These are phyloP conservation scores for Euphydryas editha DNA, from an alignment of 2,888 invertebrate genomes.

Conservation along the genomic window DNA sequence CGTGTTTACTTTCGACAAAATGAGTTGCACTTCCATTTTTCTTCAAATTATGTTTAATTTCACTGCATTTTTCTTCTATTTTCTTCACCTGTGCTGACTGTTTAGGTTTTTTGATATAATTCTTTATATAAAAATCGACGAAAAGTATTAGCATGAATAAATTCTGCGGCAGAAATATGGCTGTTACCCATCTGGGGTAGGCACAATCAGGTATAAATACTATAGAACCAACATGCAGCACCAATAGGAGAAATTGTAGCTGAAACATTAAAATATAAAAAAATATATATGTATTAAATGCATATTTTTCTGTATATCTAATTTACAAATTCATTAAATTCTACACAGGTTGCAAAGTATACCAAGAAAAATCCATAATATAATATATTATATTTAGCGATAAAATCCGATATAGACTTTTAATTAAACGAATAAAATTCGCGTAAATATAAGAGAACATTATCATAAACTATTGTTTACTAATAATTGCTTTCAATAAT, in stretches of 20 bases:
- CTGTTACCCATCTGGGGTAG: conserved; percentile 82
- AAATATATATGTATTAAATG: too few species aligned
- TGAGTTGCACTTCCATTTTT: background rate
- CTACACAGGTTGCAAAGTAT: too few species aligned
- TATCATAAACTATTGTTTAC: too few species aligned
- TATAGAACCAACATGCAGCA: conserved; percentile 79
- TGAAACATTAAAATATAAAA: conserved; percentile 55
- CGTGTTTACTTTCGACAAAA: too few species aligned
- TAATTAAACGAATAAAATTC: too few species aligned
- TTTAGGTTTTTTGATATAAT: conserved; percentile 77
- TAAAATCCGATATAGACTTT: too few species aligned
- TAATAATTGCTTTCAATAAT: too few species aligned
- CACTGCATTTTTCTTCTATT: background rate
- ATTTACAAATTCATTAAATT: too few species aligned
- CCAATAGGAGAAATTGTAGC: conserved; percentile 85
- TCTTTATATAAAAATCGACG: conserved; percentile 86
- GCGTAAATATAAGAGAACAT: too few species aligned
- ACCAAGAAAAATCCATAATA: too few species aligned
- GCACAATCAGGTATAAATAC: conserved; percentile 80
- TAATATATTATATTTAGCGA: too few species aligned
- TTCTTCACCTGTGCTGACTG: background rate
- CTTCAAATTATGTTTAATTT: background rate
- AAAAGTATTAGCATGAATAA: conserved; percentile 86
- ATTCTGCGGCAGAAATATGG: conserved; percentile 86
- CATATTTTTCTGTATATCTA: too few species aligned